Percentiles rank a stretch among this genome's conserved stretches.
Conservation (phyloP, 2,113 vertebrate species). For the Circaetus cinerascens region DNA sequence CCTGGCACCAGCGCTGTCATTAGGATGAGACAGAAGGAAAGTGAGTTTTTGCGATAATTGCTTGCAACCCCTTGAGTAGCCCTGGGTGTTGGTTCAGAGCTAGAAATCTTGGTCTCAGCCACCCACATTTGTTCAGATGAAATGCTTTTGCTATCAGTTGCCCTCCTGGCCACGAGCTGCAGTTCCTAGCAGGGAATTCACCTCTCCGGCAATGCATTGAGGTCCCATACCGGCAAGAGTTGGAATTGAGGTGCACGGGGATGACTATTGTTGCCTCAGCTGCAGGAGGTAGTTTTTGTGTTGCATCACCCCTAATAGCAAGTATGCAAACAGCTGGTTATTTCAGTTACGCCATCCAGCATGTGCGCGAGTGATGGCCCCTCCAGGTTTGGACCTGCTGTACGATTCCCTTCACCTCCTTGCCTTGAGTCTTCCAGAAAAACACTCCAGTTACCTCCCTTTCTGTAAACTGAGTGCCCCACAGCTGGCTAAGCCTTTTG, state of each 20-base stretch:
- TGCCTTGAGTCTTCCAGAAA: not conserved
- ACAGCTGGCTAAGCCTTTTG: not conserved
- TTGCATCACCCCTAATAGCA: not conserved
- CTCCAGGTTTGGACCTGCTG: not conserved
- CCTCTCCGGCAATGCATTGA: not conserved
- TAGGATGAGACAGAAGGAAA: not conserved
- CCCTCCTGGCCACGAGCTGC: not conserved
- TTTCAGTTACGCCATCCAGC: not conserved
- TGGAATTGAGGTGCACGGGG: not conserved
- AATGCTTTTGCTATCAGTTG: not conserved
- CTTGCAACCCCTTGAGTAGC: not conserved
- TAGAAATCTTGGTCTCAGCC: not conserved
- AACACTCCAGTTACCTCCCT: not conserved
- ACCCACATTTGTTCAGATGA: not conserved
- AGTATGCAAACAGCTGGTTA: not conserved
- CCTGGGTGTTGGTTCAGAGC: not conserved
- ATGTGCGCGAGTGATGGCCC: rapidly evolving
- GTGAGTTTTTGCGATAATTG: not conserved
- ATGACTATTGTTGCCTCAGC: not conserved
- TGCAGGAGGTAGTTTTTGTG: not conserved
- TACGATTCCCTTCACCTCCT: not conserved
- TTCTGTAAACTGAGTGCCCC: not conserved
- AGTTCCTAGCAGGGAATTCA: not conserved
- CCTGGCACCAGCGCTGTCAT: not conserved
- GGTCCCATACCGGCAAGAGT: rapidly evolving